Evolutionary conservation across 37 sponge, comb jelly and placozoan species (phyloP).

Genomic region (Tethya wilhelma): DNA sequence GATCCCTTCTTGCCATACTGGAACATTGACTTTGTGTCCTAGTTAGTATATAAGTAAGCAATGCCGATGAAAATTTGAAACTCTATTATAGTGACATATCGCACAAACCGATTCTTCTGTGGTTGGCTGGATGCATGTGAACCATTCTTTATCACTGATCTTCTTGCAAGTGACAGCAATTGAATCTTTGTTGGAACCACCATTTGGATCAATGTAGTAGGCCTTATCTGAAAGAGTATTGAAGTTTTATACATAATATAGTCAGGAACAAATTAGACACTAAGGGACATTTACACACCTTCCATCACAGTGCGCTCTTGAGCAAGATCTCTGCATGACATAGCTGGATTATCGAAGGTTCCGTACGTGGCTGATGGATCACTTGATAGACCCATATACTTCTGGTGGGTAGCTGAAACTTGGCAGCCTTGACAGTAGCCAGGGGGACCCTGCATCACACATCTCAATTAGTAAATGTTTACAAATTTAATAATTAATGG

Average conservation of each 20-base stretch:
- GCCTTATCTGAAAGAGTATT: conserved; percentile 6
- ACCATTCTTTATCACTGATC: conserved; percentile 31
- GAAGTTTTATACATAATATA: neutral
- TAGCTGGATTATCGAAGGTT: conserved; percentile 40
- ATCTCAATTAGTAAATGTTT: neutral
- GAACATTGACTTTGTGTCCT: too few relatives aligned
- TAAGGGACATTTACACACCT: neutral
- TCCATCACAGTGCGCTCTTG: neutral
- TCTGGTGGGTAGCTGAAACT: neutral
- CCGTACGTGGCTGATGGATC: conserved; percentile 30
- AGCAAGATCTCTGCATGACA: conserved; percentile 51
- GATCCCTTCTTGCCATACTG: conserved; percentile 18
- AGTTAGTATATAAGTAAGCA: too few relatives aligned
- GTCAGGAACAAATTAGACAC: neutral
- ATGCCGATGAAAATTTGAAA: too few relatives aligned
- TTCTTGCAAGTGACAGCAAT: conserved; percentile 53
- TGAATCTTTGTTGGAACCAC: conserved; percentile 47
- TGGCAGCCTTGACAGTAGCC: conserved; percentile 60
- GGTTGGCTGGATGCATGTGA: conserved; percentile 64
- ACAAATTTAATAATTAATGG: neutral
- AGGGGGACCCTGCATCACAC: conserved; percentile 30
- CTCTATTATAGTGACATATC: too few relatives aligned
- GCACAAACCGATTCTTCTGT: neutral
- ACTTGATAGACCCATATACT: conserved; percentile 11
- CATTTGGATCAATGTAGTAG: conserved; percentile 74